Evolutionary conservation across 2,113 vertebrate genomes (phyloP).

Genomic region (Dinomys branickii): DNA sequence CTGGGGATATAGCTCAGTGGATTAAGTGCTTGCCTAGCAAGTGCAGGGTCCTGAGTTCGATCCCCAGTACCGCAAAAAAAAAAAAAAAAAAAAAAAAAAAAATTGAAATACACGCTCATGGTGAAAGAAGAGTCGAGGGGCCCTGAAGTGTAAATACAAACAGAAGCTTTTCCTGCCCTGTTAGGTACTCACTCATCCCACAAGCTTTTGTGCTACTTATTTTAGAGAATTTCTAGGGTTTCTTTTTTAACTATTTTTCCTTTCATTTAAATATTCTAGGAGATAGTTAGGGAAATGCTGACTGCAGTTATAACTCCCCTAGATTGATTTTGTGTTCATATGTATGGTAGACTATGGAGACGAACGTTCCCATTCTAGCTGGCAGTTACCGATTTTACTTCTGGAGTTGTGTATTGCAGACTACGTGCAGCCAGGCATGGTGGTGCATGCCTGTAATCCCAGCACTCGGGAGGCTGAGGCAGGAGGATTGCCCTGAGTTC

Average conservation of each 20-base stretch:
- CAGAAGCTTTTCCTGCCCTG: not conserved
- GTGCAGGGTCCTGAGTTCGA: not conserved
- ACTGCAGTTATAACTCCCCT: conserved; percentile 69
- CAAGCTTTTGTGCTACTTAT: not conserved
- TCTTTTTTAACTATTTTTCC: not conserved
- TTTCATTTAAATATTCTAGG: not conserved
- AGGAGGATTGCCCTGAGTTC: no score
- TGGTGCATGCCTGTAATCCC: no score
- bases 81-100: not conserved
- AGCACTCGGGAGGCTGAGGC: no score
- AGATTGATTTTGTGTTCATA: conserved; percentile 75
- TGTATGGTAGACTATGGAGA: conserved; percentile 76
- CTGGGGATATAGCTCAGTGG: no score
- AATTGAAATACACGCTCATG: not conserved
- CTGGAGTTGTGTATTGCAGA: conserved; percentile 71
- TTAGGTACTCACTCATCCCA: not conserved
- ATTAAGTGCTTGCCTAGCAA: not conserved
- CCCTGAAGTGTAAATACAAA: not conserved
- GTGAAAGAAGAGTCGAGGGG: not conserved
- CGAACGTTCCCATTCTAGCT: conserved; percentile 76
- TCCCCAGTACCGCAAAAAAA: not conserved
- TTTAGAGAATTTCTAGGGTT: not conserved
- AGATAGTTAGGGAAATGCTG: conserved; percentile 15
- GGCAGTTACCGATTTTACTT: conserved; percentile 70
- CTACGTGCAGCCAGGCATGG: not conserved